phyloP scores from a whole-genome alignment of 2,113 vertebrate species.

The Struthidea cinerea region DNA sequence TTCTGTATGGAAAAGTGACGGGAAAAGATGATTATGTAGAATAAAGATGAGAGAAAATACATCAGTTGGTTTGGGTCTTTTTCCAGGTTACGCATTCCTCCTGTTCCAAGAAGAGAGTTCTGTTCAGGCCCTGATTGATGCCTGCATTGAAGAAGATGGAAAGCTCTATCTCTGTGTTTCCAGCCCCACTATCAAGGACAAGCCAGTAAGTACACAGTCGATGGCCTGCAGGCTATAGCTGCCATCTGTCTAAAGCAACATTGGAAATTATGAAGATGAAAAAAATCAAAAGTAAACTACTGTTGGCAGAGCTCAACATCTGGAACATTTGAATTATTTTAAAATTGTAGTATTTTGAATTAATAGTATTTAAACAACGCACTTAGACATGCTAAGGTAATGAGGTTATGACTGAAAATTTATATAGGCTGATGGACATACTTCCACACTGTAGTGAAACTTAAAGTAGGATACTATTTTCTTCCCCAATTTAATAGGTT shows the following conservation, averaged over 20 bases:
- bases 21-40: background rate
- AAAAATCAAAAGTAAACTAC: constrained; percentile 2
- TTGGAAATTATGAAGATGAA: background rate
- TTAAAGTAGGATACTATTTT: background rate
- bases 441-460: background rate
- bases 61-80: background rate
- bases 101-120: constrained; percentile 98
- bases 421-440: background rate
- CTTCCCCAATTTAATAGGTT: constrained; percentile 74
- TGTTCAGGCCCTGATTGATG: constrained; percentile 95
- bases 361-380: constrained; percentile 1
- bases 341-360: background rate
- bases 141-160: constrained; percentile 95
- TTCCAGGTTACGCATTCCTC: constrained; percentile 93
- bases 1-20: background rate
- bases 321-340: constrained; percentile 7
- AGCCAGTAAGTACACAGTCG: constrained; percentile 84
- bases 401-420: background rate
- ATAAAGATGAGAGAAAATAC: background rate
- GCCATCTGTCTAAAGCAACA: constrained; percentile 14
- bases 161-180: constrained; percentile 98
- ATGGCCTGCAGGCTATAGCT: background rate
- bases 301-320: background rate
- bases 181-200: constrained; percentile 98
- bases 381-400: background rate